Conservation (phyloP, 64 coral and sea anemone species). For the Exaiptasia diaphana region DNA sequence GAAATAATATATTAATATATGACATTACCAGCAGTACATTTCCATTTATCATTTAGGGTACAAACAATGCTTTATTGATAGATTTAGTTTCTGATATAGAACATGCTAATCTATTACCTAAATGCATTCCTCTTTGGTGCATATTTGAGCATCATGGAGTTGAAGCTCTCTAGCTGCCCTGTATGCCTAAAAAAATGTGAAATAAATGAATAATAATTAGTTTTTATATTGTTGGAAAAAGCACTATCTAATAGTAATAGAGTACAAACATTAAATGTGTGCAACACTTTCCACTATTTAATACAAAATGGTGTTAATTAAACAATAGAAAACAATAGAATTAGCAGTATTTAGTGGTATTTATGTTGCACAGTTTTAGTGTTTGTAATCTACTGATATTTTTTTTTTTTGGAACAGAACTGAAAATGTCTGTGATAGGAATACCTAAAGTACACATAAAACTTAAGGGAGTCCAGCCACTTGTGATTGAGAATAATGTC, state of each 20-base stretch:
- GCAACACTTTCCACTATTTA: too few relatives aligned
- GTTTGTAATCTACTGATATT: too few relatives aligned
- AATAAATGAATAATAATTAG: background rate
- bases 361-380: too few relatives aligned
- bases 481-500: constrained; percentile 25
- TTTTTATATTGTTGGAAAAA: background rate
- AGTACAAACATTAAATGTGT: too few relatives aligned
- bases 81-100: background rate
- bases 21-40: too few relatives aligned
- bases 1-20: too few relatives aligned
- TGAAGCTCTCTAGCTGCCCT: constrained; percentile 57
- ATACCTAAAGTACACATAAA: constrained; percentile 49
- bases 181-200: constrained; percentile 48
- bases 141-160: constrained; percentile 68
- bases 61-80: constrained; percentile 17
- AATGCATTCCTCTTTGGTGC: constrained; percentile 45
- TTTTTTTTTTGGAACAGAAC: background rate
- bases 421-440: background rate
- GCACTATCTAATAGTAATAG: background rate
- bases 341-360: too few relatives aligned
- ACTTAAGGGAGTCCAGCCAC: constrained; percentile 42
- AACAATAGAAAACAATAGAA: too few relatives aligned
- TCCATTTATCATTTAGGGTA: background rate
- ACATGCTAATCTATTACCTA: constrained; percentile 16
- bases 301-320: too few relatives aligned